Percentiles rank a stretch among this genome's conserved stretches.
Conservation (phyloP, 1,140 invertebrate genomes). For the Microplitis mediator region DNA sequence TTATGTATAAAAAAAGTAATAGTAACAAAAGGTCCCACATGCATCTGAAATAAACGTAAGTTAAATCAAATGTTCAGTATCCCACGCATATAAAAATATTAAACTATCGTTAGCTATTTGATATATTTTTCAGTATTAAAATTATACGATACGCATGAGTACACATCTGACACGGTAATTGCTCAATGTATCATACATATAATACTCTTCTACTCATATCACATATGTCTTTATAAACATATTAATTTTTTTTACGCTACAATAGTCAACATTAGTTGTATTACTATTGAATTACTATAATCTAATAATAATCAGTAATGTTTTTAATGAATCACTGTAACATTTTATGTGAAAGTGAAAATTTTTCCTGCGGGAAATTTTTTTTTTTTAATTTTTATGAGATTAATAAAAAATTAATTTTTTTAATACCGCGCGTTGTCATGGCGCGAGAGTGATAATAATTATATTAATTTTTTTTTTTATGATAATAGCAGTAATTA, state of each 20-base stretch:
- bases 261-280: not conserved
- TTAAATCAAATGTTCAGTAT: not conserved
- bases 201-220: conserved; percentile 38
- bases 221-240: not conserved
- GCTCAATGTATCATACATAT: not conserved
- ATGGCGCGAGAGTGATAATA: not conserved
- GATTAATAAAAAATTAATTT: not conserved
- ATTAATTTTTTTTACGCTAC: not conserved
- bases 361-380: not conserved
- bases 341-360: not conserved
- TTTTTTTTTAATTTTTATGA: not conserved
- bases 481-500: not conserved
- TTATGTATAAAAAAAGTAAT: not conserved
- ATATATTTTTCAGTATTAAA: conserved; percentile 21
- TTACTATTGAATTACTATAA: too few relatives aligned
- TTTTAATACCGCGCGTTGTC: not conserved
- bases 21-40: not conserved
- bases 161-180: conserved; percentile 37
- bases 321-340: too few relatives aligned
- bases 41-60: too few relatives aligned
- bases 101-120: not conserved
- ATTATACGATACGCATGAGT: conserved; percentile 38
- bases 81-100: not conserved
- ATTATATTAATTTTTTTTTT: not conserved
- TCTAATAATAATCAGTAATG: too few relatives aligned